Evolutionary conservation across 2,797 vertebrate genomes (phyloP), one percentile per base, ranked within the genome.

Genomic region (Saxicola maurus): DNA sequence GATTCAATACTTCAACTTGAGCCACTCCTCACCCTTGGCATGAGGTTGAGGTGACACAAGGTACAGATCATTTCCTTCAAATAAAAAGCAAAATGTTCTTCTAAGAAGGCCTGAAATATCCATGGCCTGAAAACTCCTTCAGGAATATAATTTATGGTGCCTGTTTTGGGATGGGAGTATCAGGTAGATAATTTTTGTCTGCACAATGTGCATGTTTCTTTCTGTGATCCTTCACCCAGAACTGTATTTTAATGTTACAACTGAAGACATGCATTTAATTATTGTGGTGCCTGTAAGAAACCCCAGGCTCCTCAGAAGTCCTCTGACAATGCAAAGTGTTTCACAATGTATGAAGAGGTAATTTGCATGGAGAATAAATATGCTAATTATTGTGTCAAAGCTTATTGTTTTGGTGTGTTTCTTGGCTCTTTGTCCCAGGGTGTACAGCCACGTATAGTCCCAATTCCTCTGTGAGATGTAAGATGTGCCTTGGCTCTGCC

Each of bases 361-460:
- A 94, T 89, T 94, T 92, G 74, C 80, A 87, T 66, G 48, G 71
- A 94, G 67, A 94, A 91, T 78, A 87, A 91, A 91, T 94, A 94
- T 82, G 80, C 57, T 92, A 93, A 94, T 93, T 92, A 55, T 53
- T 80, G 42, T 93, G 91, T 94, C 88, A 89, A 68, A 37, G 4
- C 72, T 83, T 57, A 68, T 23, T 89, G 74, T 75, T 93, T 71
- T 57, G 60, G 55, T 0, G 0, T 73, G 59, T 66, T 65, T 90
- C 73, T 87, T 82, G 76, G 65, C 87, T 88, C 55, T 68, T 81
- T 45, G 76, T 94, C 85, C 73, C 23, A 40, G 66, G 40, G 33
- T 72, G 20, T 31, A 33, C 23, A 74, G 75, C 81, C 84, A 77
- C 2, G 3, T 79, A 88, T 1, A 4, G 82, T 65, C 68, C 62